Evolutionary conservation across 2,888 invertebrate species (phyloP).

Genomic region (Plemyria rubiginata): DNA sequence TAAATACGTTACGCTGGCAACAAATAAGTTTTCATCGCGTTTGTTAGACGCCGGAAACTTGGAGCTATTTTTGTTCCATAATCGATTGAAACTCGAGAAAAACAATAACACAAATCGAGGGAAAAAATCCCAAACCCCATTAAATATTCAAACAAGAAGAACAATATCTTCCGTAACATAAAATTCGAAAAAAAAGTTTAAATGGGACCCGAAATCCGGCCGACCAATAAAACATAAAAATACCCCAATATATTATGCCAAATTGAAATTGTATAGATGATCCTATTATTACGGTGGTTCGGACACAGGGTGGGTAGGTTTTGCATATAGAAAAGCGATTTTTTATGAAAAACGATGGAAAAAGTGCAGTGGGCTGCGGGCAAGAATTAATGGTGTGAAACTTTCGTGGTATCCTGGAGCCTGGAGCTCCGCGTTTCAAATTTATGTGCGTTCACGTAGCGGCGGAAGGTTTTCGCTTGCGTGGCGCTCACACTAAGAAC

Average conservation of each 20-base stretch:
- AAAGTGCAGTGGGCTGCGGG: constrained; percentile 76
- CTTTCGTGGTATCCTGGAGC: constrained; percentile 56
- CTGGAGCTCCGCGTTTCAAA: constrained; percentile 51
- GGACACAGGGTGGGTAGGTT: constrained; percentile 56
- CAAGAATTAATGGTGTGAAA: constrained; percentile 81
- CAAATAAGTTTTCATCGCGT: constrained; percentile 18
- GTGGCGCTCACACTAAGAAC: constrained; percentile 34
- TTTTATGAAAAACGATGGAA: constrained; percentile 50
- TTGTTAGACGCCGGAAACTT: background rate
- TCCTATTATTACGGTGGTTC: constrained; percentile 71
- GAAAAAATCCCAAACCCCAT: constrained; percentile 44
- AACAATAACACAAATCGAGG: constrained; percentile 53
- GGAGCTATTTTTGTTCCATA: constrained; percentile 6
- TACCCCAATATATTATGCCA: constrained; percentile 74
- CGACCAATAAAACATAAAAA: constrained; percentile 77
- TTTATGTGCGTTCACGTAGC: constrained; percentile 71
- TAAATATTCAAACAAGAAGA: constrained; percentile 48
- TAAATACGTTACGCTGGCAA: constrained; percentile 18
- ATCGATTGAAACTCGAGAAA: constrained; percentile 31
- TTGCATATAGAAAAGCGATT: constrained; percentile 76
- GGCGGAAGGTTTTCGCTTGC: constrained; percentile 38
- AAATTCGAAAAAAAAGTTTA: constrained; percentile 80
- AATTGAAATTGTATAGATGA: constrained; percentile 74
- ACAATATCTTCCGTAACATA: constrained; percentile 81
- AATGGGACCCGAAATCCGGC: constrained; percentile 72